These are phyloP conservation scores for Cochlearius cochlearius DNA, from an alignment of 2,113 vertebrate species.

Conservation along the genomic window DNA sequence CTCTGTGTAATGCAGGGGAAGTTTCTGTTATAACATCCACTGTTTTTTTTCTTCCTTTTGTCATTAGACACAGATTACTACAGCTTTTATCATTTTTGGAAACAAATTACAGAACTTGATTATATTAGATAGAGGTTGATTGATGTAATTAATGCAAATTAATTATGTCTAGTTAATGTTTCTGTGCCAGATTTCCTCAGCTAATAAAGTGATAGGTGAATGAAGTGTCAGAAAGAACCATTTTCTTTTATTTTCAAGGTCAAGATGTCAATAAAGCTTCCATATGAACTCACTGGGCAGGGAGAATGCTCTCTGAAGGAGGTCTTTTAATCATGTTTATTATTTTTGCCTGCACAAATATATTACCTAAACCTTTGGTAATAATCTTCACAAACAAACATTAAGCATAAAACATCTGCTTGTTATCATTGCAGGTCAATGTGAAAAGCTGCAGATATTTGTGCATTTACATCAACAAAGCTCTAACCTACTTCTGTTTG, in stretches of 20 bases:
- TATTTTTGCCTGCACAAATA: neutral
- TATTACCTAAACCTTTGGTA: neutral
- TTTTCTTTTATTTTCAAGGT: conserved; percentile 60
- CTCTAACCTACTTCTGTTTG: neutral
- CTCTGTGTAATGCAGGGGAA: neutral
- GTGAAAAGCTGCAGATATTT: neutral
- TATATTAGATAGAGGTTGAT: conserved; percentile 34
- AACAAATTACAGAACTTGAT: neutral
- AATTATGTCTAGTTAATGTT: conserved; percentile 49
- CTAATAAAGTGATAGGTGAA: conserved; percentile 49
- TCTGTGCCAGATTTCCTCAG: conserved; percentile 35
- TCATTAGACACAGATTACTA: neutral
- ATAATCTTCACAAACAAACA: neutral
- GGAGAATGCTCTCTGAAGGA: neutral
- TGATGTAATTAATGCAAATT: conserved; percentile 45
- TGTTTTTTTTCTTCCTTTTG: neutral
- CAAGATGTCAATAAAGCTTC: conserved; percentile 44
- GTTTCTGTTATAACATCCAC: neutral
- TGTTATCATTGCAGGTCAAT: neutral
- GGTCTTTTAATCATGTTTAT: neutral
- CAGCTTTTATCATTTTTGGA: neutral
- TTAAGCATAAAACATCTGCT: neutral
- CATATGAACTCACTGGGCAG: neutral
- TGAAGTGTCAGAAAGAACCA: conserved; percentile 24
- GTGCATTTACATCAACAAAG: neutral